These are phyloP conservation scores for Phania funesta DNA, from an alignment of 2,888 invertebrate genomes.

Conservation along the genomic window DNA sequence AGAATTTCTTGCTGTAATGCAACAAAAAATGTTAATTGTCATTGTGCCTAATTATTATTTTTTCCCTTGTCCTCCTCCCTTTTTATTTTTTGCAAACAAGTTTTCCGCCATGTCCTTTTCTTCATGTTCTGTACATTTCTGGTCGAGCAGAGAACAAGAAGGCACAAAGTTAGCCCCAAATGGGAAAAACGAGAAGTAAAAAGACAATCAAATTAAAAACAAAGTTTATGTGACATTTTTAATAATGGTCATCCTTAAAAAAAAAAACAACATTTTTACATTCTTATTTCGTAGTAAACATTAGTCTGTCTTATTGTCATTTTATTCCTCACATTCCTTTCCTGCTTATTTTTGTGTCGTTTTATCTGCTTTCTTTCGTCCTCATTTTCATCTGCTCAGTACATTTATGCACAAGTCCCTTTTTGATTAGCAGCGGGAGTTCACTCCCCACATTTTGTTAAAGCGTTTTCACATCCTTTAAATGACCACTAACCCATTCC, in stretches of 20 bases:
- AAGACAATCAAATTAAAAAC: conserved; percentile 67
- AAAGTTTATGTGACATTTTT: conserved; percentile 68
- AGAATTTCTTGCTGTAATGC: conserved; percentile 29
- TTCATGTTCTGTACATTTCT: conserved; percentile 12
- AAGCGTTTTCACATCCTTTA: conserved; percentile 45
- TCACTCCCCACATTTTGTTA: conserved; percentile 16
- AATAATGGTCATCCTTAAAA: conserved; percentile 67
- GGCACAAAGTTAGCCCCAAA: conserved; percentile 10
- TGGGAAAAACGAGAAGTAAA: conserved; percentile 17
- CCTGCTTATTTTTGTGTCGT: background rate
- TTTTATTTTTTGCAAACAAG: conserved; percentile 9
- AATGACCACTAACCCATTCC: conserved; percentile 14
- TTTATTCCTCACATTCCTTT: conserved; percentile 41
- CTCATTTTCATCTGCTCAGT: conserved; percentile 3
- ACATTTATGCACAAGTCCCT: conserved; percentile 14
- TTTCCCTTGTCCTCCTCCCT: conserved; percentile 18
- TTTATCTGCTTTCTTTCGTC: background rate
- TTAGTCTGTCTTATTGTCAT: conserved; percentile 67
- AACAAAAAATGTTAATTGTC: conserved; percentile 66
- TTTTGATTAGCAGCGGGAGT: conserved; percentile 12
- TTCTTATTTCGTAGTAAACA: conserved; percentile 64
- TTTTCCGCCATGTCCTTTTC: conserved; percentile 41
- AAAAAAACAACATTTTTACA: conserved; percentile 57
- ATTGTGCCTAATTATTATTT: conserved; percentile 68
- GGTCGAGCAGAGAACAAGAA: conserved; percentile 1